Conservation (phyloP, 2,888 invertebrate species). For the Aphodius sticticus region DNA sequence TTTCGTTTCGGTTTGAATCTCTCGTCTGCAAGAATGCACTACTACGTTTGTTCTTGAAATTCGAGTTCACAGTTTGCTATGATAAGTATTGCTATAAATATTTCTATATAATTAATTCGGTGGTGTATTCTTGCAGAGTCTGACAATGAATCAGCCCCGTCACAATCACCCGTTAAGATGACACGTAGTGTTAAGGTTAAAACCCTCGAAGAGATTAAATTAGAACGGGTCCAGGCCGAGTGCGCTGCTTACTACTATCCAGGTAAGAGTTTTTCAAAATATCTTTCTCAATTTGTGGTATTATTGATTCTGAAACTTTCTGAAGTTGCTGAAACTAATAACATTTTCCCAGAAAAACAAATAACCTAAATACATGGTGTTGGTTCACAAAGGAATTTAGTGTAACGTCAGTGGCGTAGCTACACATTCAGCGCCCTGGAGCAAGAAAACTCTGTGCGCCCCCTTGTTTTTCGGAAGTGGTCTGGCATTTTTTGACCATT, state of each 20-base stretch:
- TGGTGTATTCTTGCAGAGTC: slow-evolving; percentile 80
- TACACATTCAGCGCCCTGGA: no score
- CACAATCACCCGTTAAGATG: slow-evolving; percentile 66
- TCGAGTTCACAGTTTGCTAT: slow-evolving; percentile 15
- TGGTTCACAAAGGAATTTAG: no score
- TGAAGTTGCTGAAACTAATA: no score
- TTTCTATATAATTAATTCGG: slow-evolving; percentile 40
- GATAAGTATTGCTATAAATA: slow-evolving; percentile 23
- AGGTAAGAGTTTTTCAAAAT: slow-evolving; percentile 47
- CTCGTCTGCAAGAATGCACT: slow-evolving; percentile 60
- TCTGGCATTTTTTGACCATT: no score
- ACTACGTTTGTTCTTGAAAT: slow-evolving; percentile 38
- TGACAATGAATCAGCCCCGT: slow-evolving; percentile 76
- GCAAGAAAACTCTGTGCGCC: no score
- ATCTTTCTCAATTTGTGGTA: background rate
- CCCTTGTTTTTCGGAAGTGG: no score
- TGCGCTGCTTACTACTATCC: slow-evolving; percentile 78
- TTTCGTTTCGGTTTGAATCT: background rate
- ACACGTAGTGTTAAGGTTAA: slow-evolving; percentile 63
- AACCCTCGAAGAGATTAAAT: slow-evolving; percentile 73
- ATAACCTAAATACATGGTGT: no score
- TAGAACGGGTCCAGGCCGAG: slow-evolving; percentile 76
- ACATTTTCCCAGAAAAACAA: no score
- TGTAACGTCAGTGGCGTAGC: no score
- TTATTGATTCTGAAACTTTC: no score